phyloP scores from a whole-genome alignment of 2,888 invertebrate genomes.

The Xanthorhoe spadicearia region DNA sequence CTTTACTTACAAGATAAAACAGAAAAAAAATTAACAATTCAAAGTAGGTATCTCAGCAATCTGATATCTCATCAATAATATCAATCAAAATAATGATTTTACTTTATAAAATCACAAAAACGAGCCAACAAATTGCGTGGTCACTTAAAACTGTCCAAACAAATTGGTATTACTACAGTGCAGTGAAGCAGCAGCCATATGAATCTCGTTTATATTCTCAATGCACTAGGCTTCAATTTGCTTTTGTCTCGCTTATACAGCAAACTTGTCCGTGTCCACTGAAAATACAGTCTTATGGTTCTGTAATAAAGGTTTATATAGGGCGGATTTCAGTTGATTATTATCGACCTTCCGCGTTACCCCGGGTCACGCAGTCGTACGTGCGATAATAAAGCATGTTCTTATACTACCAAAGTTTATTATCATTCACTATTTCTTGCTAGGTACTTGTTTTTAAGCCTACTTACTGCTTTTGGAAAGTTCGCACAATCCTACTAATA shows the following conservation, averaged over 20 bases:
- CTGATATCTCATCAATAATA: not conserved
- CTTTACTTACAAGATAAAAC: too few relatives aligned
- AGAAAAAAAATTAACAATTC: too few relatives aligned
- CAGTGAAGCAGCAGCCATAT: slow-evolving; percentile 1
- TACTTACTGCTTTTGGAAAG: not conserved
- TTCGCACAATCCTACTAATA: too few relatives aligned
- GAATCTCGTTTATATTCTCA: slow-evolving; percentile 6
- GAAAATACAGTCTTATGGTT: slow-evolving; percentile 14
- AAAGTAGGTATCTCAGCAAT: not conserved
- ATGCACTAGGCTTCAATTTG: not conserved
- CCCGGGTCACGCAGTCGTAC: slow-evolving; percentile 16
- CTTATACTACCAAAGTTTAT: slow-evolving; percentile 6
- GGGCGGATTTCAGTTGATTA: not conserved
- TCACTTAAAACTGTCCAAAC: slow-evolving; percentile 13
- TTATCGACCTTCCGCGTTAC: slow-evolving; percentile 8
- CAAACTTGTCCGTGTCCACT: not conserved
- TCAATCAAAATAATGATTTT: slow-evolving; percentile 2
- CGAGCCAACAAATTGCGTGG: slow-evolving; percentile 12
- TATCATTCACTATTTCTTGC: not conserved
- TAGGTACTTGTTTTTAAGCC: not conserved
- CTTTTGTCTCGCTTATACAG: not conserved
- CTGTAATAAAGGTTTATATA: not conserved
- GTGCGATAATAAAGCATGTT: slow-evolving; percentile 15
- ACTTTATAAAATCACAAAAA: slow-evolving; percentile 7
- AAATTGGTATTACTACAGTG: slow-evolving; percentile 16